These are phyloP conservation scores for Orussus abietinus DNA, from an alignment of 1,140 invertebrate genomes.

Conservation along the genomic window DNA sequence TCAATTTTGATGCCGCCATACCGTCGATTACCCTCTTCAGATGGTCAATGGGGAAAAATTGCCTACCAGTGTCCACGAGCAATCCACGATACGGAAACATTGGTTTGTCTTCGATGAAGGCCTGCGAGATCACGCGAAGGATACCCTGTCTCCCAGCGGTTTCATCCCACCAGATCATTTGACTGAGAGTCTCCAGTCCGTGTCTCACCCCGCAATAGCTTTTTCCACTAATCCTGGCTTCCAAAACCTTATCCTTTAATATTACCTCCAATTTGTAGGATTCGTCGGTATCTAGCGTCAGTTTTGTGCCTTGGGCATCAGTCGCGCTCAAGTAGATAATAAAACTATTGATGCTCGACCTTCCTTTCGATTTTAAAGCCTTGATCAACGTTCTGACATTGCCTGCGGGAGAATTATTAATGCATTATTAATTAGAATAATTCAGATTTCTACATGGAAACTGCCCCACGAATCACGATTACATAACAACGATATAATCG, in stretches of 20 bases:
- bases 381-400: constrained; percentile 42
- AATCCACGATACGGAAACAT: constrained; percentile 68
- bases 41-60: constrained; percentile 64
- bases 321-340: constrained; percentile 39
- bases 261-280: constrained; percentile 64
- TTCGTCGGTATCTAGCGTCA: constrained; percentile 69
- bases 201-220: constrained; percentile 76
- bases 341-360: constrained; percentile 39
- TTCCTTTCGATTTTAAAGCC: constrained; percentile 35
- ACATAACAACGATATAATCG: no score
- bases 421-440: no score
- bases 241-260: constrained; percentile 52
- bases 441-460: no score
- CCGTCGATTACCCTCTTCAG: constrained; percentile 71
- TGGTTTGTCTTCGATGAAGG: constrained; percentile 64
- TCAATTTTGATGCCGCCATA: constrained; percentile 80
- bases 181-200: constrained; percentile 73
- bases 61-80: constrained; percentile 71
- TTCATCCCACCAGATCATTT: constrained; percentile 74
- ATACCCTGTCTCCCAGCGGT: constrained; percentile 57
- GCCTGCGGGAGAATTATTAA: constrained; percentile 26
- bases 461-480: no score
- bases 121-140: constrained; percentile 55
- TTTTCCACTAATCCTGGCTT: constrained; percentile 62
- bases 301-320: constrained; percentile 32